These are phyloP conservation scores for Botia kubotai DNA, from an alignment of 2,797 vertebrate species.

Conservation along the genomic window DNA sequence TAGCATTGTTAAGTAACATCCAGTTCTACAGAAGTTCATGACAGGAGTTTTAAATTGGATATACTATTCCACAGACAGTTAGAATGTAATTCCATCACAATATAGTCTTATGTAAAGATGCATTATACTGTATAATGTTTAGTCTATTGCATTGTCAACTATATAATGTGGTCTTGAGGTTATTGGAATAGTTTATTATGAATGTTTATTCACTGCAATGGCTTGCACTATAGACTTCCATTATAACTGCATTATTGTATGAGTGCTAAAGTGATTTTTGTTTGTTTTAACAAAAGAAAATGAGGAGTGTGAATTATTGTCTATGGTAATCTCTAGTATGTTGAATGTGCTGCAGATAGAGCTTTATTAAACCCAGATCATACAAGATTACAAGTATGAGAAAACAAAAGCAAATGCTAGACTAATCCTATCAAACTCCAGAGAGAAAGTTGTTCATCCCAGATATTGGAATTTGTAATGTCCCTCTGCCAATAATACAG, in stretches of 20 bases:
- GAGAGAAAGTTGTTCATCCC: background rate
- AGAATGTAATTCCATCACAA: too few relatives aligned
- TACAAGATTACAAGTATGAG: background rate
- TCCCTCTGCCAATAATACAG: too few relatives aligned
- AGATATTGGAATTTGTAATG: too few relatives aligned
- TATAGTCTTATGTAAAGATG: too few relatives aligned
- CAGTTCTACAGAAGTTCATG: too few relatives aligned
- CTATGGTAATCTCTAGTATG: background rate
- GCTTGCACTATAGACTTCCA: background rate
- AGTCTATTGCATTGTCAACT: too few relatives aligned
- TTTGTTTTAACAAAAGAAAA: background rate
- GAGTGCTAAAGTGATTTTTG: background rate
- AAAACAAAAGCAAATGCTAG: background rate
- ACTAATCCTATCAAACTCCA: background rate
- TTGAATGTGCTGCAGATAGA: too few relatives aligned
- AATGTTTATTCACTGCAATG: background rate
- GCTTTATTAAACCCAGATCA: background rate
- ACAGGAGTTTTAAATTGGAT: too few relatives aligned
- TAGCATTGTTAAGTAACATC: too few relatives aligned
- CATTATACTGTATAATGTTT: too few relatives aligned
- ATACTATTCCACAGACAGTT: too few relatives aligned
- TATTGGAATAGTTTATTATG: background rate
- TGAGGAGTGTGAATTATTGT: too few relatives aligned
- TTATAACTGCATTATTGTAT: background rate
- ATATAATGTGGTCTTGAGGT: background rate